Percentiles rank a stretch among this genome's conserved stretches.
Evolutionary conservation across 2,113 vertebrate genomes (phyloP).

Genomic region (Aspidoscelis tigris): DNA sequence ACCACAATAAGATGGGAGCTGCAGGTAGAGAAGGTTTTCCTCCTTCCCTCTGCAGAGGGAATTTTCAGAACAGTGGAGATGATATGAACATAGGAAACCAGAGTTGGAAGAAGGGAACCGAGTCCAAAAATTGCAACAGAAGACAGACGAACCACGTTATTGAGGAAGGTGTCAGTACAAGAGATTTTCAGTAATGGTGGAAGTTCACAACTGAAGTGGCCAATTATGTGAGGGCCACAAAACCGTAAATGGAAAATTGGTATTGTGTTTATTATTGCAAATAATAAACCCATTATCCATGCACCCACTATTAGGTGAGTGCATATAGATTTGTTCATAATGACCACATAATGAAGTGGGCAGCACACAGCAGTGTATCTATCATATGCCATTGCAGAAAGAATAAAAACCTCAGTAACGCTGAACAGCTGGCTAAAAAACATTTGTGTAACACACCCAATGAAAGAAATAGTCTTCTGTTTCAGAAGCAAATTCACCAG

Average conservation of each 20-base stretch:
- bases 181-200: conserved; percentile 42
- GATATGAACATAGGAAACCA: conserved; percentile 25
- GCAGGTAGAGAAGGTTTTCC: conserved; percentile 31
- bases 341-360: conserved; percentile 26
- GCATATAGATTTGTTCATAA: conserved; percentile 40
- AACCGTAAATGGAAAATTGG: conserved; percentile 43
- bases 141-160: conserved; percentile 28
- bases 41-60: conserved; percentile 2
- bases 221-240: conserved; percentile 21
- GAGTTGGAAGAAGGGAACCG: conserved; percentile 3
- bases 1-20: conserved; percentile 30
- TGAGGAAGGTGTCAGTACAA: conserved; percentile 40
- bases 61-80: conserved; percentile 28
- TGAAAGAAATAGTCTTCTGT: conserved; percentile 48
- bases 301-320: conserved; percentile 20
- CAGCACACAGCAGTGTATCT: conserved; percentile 39
- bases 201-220: conserved; percentile 55
- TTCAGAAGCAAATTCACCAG: conserved; percentile 50
- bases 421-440: conserved; percentile 47
- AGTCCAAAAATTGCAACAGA: conserved; percentile 3
- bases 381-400: conserved; percentile 51
- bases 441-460: conserved; percentile 43
- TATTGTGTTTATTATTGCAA: conserved; percentile 24
- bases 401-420: conserved; percentile 44
- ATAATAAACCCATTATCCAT: conserved; percentile 32